phyloP scores from a whole-genome alignment of 2,113 vertebrate species.

The Euleptes europaea region DNA sequence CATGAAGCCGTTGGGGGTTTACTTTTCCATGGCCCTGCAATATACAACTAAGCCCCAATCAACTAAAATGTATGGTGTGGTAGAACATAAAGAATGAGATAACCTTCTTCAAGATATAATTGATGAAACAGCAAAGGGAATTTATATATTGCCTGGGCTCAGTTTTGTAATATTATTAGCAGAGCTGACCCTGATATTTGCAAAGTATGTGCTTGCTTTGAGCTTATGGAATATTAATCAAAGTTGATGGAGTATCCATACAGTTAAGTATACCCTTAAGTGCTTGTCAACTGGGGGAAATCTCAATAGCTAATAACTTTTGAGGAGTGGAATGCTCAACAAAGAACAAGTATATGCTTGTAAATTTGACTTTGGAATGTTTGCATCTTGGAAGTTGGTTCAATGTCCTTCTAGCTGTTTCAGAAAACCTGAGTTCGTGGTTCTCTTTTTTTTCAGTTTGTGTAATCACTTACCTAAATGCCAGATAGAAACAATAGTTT shows the following conservation, averaged over 20 bases:
- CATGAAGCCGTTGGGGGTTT: constrained; percentile 80
- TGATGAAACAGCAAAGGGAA: constrained; percentile 10
- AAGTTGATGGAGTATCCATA: not conserved
- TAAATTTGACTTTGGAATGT: constrained; percentile 6
- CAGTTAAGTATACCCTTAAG: not conserved
- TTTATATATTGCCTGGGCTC: not conserved
- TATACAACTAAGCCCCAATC: constrained; percentile 83
- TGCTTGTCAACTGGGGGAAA: not conserved
- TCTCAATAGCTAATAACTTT: not conserved
- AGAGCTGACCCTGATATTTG: not conserved
- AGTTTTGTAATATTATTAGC: not conserved
- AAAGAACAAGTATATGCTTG: not conserved
- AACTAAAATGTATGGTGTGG: constrained; percentile 36
- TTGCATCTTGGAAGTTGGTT: fast-evolving
- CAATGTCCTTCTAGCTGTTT: fast-evolving
- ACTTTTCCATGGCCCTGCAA: constrained; percentile 68
- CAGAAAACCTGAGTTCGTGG: not conserved
- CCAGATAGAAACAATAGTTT: not conserved
- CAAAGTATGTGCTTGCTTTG: not conserved
- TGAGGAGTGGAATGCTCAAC: not conserved
- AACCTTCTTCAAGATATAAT: fast-evolving
- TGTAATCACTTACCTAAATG: not conserved
- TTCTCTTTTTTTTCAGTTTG: not conserved
- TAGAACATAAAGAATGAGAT: constrained; percentile 30
- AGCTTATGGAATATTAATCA: not conserved